Evolutionary conservation across 2,888 invertebrate species (phyloP), one percentile per base, ranked within the genome.

Genomic region (Drosophila colorata): DNA sequence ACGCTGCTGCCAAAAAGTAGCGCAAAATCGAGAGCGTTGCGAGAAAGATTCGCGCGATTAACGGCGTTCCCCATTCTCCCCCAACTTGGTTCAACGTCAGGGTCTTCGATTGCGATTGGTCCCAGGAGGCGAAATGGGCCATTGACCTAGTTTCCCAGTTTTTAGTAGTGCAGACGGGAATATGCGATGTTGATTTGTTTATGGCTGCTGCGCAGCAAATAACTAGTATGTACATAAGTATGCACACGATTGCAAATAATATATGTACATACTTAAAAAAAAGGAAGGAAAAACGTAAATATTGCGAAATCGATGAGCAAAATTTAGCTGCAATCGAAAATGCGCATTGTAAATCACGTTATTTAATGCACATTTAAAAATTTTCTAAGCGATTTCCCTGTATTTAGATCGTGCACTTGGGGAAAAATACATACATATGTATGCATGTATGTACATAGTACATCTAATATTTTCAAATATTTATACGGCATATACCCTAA

Each of bases 21-120:
- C 57, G 55, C 55, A 53, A 38, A 68, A 53, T 52, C 33, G 8
- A 46, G 41, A 51, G 13, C 33, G 31, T 44, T 28, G 25, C 25
- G 25, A 28, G 2, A 49, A 35, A 16, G 18, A 35, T 57, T 58
- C 9, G 33, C 31, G 55, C 40, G 48, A 69, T 69, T 70, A 51
- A 37, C 49, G 20, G 57, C 59, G 61, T 33, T 56, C 51, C 67
- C 70, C 57, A 60, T 67, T 33, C n/a, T n/a, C n/a, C n/a, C n/a
- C n/a, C 20, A 35, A 49, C 33, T 75, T 68, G 14, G 83, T 80
- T 74, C 80, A 77, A 71, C 68, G 68, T 68, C 77, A 74, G 47
- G 60, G 37, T 60, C 38, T 31, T 18, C 8, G 13, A 41, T 35
- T 51, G 14, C 18, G n/a, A 40, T 52, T 52, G 41, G 37, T 37